Percentiles rank a stretch among this genome's conserved stretches.
Evolutionary conservation across 2,113 vertebrate species (phyloP).

Genomic region (Chaetura pelagica): DNA sequence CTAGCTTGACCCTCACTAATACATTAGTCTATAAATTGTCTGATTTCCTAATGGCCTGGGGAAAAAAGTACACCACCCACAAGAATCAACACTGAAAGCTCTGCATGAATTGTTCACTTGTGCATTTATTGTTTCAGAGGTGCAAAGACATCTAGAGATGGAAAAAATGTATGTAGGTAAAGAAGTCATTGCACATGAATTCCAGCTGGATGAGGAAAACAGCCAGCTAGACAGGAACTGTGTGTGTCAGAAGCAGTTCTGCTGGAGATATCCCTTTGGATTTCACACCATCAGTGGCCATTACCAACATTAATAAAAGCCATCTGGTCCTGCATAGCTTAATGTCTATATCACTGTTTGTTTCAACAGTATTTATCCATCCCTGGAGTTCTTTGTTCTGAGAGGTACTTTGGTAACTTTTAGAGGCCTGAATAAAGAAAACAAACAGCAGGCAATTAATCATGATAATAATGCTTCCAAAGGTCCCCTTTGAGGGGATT

Average conservation of each 20-base stretch:
- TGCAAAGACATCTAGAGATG: neutral
- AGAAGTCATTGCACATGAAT: neutral
- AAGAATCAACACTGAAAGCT: neutral
- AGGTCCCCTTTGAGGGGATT: neutral
- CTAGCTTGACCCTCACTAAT: neutral
- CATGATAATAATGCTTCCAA: neutral
- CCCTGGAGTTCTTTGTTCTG: neutral
- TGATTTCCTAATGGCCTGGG: neutral
- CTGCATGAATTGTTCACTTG: accelerated
- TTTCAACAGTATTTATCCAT: neutral
- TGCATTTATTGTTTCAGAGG: neutral
- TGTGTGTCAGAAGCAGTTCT: neutral
- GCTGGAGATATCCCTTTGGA: neutral
- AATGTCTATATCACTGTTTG: neutral
- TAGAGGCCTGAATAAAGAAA: neutral
- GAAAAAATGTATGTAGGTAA: neutral
- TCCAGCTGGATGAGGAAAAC: neutral
- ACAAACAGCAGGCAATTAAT: neutral
- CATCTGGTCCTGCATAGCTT: neutral
- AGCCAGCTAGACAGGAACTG: neutral
- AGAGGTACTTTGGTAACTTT: conserved; percentile 44
- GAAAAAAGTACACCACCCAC: neutral
- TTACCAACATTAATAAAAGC: conserved; percentile 6
- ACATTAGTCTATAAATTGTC: neutral
- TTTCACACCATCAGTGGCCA: neutral